These are phyloP conservation scores for Brachypodius melanocephalos DNA, from an alignment of 2,113 vertebrate genomes.

Conservation along the genomic window DNA sequence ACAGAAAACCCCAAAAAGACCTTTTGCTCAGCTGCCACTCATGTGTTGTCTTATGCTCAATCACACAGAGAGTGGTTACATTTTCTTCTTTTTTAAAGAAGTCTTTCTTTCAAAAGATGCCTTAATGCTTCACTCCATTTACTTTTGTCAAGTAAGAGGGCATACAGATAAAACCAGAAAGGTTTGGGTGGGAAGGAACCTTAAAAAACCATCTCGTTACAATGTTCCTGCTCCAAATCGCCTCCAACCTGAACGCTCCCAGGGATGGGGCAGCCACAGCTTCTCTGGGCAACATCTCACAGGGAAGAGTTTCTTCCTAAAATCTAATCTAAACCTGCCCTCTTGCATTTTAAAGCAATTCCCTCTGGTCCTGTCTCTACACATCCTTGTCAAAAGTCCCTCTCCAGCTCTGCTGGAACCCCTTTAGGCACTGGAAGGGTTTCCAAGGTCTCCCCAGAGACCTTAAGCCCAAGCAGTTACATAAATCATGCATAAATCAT, in stretches of 20 bases:
- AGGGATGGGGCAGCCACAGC: not conserved
- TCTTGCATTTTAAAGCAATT: not conserved
- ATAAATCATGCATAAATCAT: not conserved
- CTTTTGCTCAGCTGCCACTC: not conserved
- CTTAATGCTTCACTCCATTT: not conserved
- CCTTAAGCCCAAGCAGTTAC: not conserved
- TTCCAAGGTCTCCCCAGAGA: not conserved
- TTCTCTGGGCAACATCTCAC: not conserved
- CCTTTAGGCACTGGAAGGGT: not conserved
- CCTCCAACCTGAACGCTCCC: rapidly evolving
- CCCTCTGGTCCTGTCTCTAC: not conserved
- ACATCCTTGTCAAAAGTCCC: not conserved
- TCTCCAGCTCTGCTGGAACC: not conserved
- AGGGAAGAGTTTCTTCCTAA: not conserved
- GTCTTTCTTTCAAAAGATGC: not conserved
- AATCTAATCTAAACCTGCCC: not conserved
- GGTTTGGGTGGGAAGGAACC: not conserved
- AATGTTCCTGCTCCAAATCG: not conserved
- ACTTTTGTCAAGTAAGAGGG: not conserved
- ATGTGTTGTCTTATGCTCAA: not conserved
- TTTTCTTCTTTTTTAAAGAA: not conserved
- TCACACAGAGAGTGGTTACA: not conserved
- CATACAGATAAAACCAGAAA: not conserved
- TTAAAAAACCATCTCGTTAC: not conserved
- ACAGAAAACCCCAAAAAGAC: not conserved